Conservation (phyloP, 1,140 invertebrate species). For the Mesaphorura yosii region DNA sequence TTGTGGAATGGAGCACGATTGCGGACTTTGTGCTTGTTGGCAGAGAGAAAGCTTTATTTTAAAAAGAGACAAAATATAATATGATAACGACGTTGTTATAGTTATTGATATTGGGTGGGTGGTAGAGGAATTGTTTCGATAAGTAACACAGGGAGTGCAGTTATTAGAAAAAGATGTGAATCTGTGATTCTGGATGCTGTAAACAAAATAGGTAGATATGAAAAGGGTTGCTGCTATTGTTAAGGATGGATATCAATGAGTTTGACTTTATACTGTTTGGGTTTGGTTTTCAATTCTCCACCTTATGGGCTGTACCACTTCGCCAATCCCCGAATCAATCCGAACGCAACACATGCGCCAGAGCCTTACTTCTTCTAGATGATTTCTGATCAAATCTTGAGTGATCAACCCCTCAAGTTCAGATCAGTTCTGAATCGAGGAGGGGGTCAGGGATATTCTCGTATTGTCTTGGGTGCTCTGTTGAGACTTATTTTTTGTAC, state of each 20-base stretch:
- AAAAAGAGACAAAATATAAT: not conserved
- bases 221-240: conserved; percentile 15
- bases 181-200: conserved; percentile 14
- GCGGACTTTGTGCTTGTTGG: no score
- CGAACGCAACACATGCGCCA: conserved; percentile 27
- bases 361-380: conserved; percentile 32
- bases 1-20: no score
- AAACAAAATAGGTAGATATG: conserved; percentile 3
- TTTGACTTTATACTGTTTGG: conserved; percentile 14
- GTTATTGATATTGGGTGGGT: conserved; percentile 27
- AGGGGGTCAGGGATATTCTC: conserved; percentile 8
- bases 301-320: conserved; percentile 27
- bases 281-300: conserved; percentile 31
- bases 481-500: conserved; percentile 15
- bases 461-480: not conserved
- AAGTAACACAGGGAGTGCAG: conserved; percentile 6
- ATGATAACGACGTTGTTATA: conserved; percentile 19
- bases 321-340: conserved; percentile 32
- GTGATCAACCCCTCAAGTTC: conserved; percentile 26
- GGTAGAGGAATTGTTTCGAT: conserved; percentile 23
- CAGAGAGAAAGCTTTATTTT: not conserved
- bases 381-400: conserved; percentile 30
- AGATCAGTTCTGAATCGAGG: conserved; percentile 17
- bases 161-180: conserved; percentile 12
- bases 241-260: not conserved